Evolutionary conservation across 1,140 invertebrate species (phyloP), one percentile per base, ranked within the genome.

Genomic region (Heliothis subflexa): DNA sequence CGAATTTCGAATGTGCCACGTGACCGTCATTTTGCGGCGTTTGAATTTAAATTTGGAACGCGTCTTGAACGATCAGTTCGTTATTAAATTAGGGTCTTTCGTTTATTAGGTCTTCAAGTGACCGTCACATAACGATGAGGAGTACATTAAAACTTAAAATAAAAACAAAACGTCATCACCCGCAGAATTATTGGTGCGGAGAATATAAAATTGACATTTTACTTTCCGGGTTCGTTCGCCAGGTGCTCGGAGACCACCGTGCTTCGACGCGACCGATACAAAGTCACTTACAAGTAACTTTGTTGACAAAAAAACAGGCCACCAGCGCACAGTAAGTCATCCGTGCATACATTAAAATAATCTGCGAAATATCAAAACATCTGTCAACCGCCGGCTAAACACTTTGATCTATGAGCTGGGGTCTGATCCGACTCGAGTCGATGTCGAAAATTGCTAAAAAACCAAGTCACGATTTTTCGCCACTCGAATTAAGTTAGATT

Each of bases 241-340:
- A 89, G 87, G 85, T 85, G 88, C 76, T 66, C 64, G 71, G 62
- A 84, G 91, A 91, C 90, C 91, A 91, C 91, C 89, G 76, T 57
- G 80, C 54, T 45, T 28, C 81, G 79, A 57, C 84, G 83, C 88
- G 91, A 87, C 89, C 88, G 85, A 81, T 75, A 80, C 91, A 93
- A 93, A 86, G 91, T 94, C 85, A 94, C 91, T 91, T 91, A 92
- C 88, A 91, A 91, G 85, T 94, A 87, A 94, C 91, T 89, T 93
- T 93, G 91, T 87, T 85, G 64, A 79, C 55, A 78, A 84, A 91
- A 91, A 90, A 59, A 59, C 85, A 88, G 86, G 83, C 91, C 92
- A 92, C 91, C 90, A 84, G 84, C 86, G 85, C 81, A 80, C 86
- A 83, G 86, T 92, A 93, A 94, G 88, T 89, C 91, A 91, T 91